phyloP scores from a whole-genome alignment of 35 echinoderm and acorn worm genomes.

The Heliocidaris erythrogramma region DNA sequence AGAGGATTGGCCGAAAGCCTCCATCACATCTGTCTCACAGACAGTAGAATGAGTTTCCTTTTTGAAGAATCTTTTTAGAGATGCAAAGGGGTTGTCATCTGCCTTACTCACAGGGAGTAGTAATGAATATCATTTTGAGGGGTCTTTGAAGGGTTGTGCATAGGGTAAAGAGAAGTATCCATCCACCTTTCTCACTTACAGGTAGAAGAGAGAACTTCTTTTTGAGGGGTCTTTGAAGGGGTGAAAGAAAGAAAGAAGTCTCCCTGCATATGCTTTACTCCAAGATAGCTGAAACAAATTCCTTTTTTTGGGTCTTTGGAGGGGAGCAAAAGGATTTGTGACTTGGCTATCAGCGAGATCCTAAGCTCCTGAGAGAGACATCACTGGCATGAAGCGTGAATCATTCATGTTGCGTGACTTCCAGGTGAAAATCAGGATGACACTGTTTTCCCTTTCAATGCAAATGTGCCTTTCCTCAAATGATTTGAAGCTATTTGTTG shows the following conservation, averaged over 20 bases:
- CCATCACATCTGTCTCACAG: neutral
- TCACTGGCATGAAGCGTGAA: neutral
- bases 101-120: too few relatives aligned
- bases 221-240: neutral
- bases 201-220: neutral
- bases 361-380: neutral
- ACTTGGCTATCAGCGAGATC: neutral
- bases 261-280: neutral
- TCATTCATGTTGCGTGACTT: constrained; percentile 3
- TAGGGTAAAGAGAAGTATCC: too few relatives aligned
- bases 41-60: too few relatives aligned
- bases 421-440: neutral
- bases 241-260: neutral
- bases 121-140: too few relatives aligned
- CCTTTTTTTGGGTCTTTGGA: neutral
- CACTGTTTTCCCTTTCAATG: neutral
- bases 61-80: too few relatives aligned
- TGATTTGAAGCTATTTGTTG: neutral
- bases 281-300: neutral
- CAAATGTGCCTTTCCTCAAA: neutral
- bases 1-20: neutral
- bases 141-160: too few relatives aligned
- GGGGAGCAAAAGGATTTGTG: neutral
- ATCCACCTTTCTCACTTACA: neutral
- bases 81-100: too few relatives aligned